Conservation (phyloP, 2,888 invertebrate genomes). For the Yponomeuta malinellus region DNA sequence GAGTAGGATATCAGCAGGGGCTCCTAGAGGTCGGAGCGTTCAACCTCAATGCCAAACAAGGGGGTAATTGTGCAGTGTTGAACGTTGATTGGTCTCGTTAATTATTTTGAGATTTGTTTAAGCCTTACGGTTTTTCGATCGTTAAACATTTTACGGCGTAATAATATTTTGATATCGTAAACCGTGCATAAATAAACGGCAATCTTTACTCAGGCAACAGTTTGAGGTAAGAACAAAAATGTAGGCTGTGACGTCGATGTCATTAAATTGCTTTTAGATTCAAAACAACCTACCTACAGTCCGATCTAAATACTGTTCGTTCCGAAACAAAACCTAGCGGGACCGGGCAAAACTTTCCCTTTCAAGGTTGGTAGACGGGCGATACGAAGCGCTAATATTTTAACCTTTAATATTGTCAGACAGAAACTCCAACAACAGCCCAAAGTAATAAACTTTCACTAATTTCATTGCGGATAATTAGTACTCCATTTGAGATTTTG, state of each 20-base stretch:
- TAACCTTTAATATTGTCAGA: neutral
- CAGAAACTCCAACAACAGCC: neutral
- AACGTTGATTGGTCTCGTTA: neutral
- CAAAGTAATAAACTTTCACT: neutral
- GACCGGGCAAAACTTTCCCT: slow-evolving; percentile 44
- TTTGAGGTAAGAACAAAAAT: neutral
- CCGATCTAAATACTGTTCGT: neutral
- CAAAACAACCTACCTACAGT: no score
- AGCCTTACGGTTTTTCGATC: neutral
- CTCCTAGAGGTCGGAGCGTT: neutral
- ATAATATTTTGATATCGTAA: neutral
- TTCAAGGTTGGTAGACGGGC: slow-evolving; percentile 24
- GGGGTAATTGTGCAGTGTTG: neutral
- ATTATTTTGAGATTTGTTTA: neutral
- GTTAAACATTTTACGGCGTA: neutral
- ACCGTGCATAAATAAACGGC: neutral
- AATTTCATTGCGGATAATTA: neutral
- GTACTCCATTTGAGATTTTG: neutral
- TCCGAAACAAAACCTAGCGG: neutral
- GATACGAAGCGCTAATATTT: neutral
- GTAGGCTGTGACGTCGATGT: neutral
- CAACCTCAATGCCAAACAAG: neutral
- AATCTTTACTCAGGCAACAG: neutral
- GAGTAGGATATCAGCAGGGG: neutral
- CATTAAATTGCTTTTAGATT: neutral